Conservation (phyloP, 1,140 invertebrate species). For the Caerostris extrusa region DNA sequence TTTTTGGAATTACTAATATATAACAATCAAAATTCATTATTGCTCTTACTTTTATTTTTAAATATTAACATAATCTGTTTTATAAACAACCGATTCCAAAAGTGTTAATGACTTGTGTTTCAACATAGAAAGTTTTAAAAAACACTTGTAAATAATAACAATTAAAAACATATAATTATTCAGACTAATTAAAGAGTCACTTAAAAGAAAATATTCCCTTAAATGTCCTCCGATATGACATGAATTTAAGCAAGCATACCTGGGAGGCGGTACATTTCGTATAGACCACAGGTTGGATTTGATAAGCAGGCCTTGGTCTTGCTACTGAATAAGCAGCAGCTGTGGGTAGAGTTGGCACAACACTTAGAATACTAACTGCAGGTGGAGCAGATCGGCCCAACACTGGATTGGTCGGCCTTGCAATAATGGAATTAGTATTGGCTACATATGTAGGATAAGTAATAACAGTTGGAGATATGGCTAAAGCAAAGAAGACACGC, state of each 20-base stretch:
- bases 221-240: no score
- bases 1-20: no score
- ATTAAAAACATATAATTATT: no score
- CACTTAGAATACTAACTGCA: conserved; percentile 65
- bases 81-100: no score
- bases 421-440: conserved; percentile 49
- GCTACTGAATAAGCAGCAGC: conserved; percentile 46
- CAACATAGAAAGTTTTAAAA: no score
- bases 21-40: no score
- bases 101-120: no score
- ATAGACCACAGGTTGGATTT: conserved; percentile 57
- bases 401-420: conserved; percentile 38
- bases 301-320: conserved; percentile 43
- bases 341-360: conserved; percentile 45
- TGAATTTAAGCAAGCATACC: conserved; percentile 2
- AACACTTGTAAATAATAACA: no score
- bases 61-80: no score
- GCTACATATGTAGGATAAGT: conserved; percentile 72
- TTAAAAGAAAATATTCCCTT: no score
- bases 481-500: not conserved
- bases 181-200: no score
- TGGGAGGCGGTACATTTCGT: conserved; percentile 48
- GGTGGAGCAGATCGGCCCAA: not conserved
- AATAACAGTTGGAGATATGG: conserved; percentile 64
- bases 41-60: no score